Conservation (phyloP, 2,797 vertebrate genomes). For the Pseudocheirus occidentalis region DNA sequence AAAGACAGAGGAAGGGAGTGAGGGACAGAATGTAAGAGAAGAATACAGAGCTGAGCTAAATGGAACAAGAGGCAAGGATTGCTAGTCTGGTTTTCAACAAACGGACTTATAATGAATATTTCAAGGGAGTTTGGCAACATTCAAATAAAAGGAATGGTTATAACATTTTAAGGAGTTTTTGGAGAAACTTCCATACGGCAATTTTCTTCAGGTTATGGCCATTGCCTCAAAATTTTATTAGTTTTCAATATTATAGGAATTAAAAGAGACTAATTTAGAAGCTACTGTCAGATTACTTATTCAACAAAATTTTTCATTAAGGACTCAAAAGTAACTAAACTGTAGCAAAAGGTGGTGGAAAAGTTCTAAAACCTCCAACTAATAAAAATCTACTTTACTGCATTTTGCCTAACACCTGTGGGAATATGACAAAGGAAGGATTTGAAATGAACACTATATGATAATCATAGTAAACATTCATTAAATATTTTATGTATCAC, state of each 20-base stretch:
- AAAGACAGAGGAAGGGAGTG: background rate
- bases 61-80: background rate
- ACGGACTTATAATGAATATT: background rate
- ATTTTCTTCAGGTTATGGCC: background rate
- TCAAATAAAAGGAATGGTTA: background rate
- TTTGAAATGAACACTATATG: background rate
- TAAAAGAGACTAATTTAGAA: background rate
- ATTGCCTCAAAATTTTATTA: background rate
- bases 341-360: background rate
- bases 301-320: background rate
- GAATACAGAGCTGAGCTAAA: background rate
- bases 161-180: background rate
- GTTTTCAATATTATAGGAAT: background rate
- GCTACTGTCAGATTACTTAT: background rate
- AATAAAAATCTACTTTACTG: background rate
- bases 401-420: background rate
- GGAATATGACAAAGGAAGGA: background rate
- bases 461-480: background rate
- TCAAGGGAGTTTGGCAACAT: background rate
- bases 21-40: background rate
- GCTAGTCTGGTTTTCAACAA: background rate
- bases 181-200: background rate
- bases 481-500: background rate
- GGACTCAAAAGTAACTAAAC: background rate
- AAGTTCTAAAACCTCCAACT: background rate